Evolutionary conservation across 2,888 invertebrate genomes (phyloP), one percentile per base, ranked within the genome.

Genomic region (Alloscopus bannaensis): DNA sequence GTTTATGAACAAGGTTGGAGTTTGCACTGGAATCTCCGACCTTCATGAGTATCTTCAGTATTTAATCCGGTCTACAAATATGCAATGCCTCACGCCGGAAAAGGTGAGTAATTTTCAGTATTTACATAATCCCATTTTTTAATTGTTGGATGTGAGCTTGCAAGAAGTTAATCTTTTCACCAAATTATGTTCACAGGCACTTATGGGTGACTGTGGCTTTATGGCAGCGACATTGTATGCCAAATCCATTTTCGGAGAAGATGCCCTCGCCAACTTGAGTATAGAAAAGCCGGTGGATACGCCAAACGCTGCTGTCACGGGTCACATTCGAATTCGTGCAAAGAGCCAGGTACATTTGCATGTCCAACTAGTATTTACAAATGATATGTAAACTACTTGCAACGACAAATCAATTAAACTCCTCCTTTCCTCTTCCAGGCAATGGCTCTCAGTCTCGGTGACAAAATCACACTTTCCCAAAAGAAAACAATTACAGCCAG

Each of bases 201-300:
- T 99, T 71, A 94, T 95, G 0, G 99, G 99, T 0, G 97, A 99
- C 86, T 99, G 99, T 89, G 99, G 99, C 4, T 99, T 99, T 90
- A 96, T 99, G 96, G 99, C 99, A 4, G 99, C 99, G 55, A 99
- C 99, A 88, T 93, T 99, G 92, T 99, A 99, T 90, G 99, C 99
- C 55, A 94, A 97, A 87, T 97, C 97, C 4, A 97, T 98, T 87
- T 97, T 97, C 89, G 99, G 99, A 13, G 99, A 99, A 89, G 98
- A 99, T 89, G 99, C 99, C 2, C 91, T 99, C 86, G 99, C 99
- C 82, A 99, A 99, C 92, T 92, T 99, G 87, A 98, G 98, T 89
- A 97, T 99, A 87, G 99, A 99, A 90, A 96, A 96, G 87, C 94
- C 95, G 36, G 92, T 96, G 83, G 94, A 95, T 89, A 95, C 95